phyloP scores from a whole-genome alignment of 2,797 vertebrate genomes.

The Tinamus major region DNA sequence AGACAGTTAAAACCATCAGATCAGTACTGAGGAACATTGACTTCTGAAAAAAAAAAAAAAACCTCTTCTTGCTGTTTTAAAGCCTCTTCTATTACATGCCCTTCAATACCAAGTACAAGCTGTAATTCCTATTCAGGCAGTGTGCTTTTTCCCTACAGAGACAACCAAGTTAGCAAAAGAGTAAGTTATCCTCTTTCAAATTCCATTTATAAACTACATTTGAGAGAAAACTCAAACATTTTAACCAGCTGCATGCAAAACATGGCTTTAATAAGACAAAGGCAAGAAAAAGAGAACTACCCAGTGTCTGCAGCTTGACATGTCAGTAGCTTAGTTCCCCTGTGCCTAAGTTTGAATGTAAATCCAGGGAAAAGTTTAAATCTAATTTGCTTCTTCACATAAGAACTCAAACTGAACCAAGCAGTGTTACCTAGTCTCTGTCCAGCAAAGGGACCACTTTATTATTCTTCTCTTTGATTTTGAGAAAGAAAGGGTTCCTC shows the following conservation, averaged over 20 bases:
- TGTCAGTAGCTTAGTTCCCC: not conserved
- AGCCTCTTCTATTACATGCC: not conserved
- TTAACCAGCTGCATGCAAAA: not conserved
- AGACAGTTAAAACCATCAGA: constrained; percentile 2
- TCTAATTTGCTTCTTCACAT: not conserved
- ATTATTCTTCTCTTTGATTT: not conserved
- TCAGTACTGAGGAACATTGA: constrained; percentile 9
- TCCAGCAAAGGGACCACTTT: not conserved
- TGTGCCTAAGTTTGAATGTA: not conserved
- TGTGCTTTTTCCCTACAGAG: not conserved
- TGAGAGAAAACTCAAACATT: not conserved
- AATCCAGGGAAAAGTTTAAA: not conserved
- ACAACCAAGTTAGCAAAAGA: not conserved
- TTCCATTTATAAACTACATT: not conserved
- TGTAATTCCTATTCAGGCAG: not conserved
- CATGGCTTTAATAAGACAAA: not conserved
- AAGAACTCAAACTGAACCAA: not conserved
- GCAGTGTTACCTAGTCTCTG: not conserved
- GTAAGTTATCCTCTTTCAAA: not conserved
- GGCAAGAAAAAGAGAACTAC: not conserved
- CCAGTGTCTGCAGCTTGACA: not conserved
- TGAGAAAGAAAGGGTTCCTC: not conserved
- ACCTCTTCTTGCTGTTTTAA: not conserved
- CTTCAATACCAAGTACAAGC: not conserved
- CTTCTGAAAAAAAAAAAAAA: not conserved